These are phyloP conservation scores for Tubulanus polymorphus DNA, from an alignment of 2,888 invertebrate species.

Conservation along the genomic window DNA sequence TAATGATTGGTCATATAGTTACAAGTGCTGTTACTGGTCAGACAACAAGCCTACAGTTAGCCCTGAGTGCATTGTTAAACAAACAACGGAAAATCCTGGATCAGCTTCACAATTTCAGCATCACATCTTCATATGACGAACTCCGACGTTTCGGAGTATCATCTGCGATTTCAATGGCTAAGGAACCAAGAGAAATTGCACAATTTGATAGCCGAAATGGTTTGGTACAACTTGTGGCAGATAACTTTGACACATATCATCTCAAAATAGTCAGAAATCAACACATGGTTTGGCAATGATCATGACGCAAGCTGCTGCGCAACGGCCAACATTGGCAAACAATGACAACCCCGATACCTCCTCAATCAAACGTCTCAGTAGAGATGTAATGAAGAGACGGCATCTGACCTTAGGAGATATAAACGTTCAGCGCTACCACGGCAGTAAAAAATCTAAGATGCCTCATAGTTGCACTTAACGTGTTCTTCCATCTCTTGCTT, in stretches of 20 bases:
- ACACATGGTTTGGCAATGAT: slow-evolving; percentile 17
- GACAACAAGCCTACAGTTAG: slow-evolving; percentile 9
- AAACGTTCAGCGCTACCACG: slow-evolving; percentile 7
- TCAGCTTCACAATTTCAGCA: not conserved
- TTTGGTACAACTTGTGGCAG: slow-evolving; percentile 14
- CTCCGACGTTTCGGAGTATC: slow-evolving; percentile 21
- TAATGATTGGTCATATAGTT: slow-evolving; percentile 8
- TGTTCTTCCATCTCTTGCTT: slow-evolving; percentile 3
- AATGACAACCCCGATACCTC: not conserved
- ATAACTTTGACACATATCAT: slow-evolving; percentile 22
- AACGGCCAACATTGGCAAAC: not conserved
- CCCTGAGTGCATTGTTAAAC: slow-evolving; percentile 3
- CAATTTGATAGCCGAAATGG: slow-evolving; percentile 5
- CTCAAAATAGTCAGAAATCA: slow-evolving; percentile 17
- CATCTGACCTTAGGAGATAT: slow-evolving; percentile 8
- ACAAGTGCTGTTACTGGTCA: slow-evolving; percentile 5
- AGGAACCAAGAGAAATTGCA: not conserved
- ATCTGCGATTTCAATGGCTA: slow-evolving; percentile 15
- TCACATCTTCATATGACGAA: slow-evolving; percentile 23
- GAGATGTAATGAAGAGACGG: slow-evolving; percentile 1
- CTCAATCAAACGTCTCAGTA: not conserved
- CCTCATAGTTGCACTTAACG: slow-evolving; percentile 1
- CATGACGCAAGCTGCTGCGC: not conserved
- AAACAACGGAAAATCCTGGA: not conserved
- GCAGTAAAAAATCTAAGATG: slow-evolving; percentile 13